Evolutionary conservation across 2,797 vertebrate genomes (phyloP), one percentile per base, ranked within the genome.

Genomic region (Manis pentadactyla): DNA sequence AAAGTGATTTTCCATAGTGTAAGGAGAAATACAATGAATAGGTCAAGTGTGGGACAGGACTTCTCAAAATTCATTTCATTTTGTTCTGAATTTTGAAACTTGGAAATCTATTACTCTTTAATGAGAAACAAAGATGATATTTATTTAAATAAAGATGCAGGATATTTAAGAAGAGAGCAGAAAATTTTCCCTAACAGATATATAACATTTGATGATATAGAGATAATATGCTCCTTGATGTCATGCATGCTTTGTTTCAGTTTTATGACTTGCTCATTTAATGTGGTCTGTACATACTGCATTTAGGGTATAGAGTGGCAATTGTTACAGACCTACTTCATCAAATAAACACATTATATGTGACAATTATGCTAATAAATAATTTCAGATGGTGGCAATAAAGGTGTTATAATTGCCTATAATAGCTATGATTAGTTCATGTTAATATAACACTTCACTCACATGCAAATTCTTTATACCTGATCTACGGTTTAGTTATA

Each of bases 401-500:
- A 59, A 90, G 34, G 23, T 97, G 31, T 66, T 97, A 51, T 51
- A 92, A 90, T 66, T 89, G 34, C 85, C 2, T 79, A 34, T 95
- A 97, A 96, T 94, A 96, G 74, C 78, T 97, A 46, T 95, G 96
- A 98, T 97, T 96, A 90, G 25, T 83, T 94, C 91, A 87, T 18
- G 29, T 34, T 79, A 95, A 94, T 53, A 86, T 23, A 91, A 49
- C 3, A 93, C 82, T 96, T 96, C 3, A 63, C 95, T 97, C 64
- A 97, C 25, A 94, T 61, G 71, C 29, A 49, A 51, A 83, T 59
- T 95, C 81, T 89, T 95, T 90, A 1, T 39, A 87, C 55, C 93
- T 92, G 14, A 25, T 88, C 95, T 59, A 25, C 27, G 87, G 71
- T 66, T 85, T 64, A 75, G 91, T 64, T 81, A 95, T 59, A 96